Evolutionary conservation across 2,113 vertebrate species (phyloP), one percentile per base, ranked within the genome.

Genomic region (Lepus americanus): DNA sequence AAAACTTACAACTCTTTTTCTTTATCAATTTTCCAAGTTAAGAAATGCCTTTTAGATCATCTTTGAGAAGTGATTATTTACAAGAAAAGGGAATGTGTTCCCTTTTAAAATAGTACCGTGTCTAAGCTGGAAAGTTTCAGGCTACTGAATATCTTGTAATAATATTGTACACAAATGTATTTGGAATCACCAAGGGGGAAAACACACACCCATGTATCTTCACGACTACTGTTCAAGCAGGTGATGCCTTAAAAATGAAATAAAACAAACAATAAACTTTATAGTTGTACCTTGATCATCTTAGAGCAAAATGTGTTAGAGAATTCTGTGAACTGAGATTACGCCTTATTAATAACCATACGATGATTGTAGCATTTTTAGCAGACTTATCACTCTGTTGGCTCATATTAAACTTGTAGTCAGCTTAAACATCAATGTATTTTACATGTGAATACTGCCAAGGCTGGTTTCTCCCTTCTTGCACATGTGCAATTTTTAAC

Each of bases 161-260:
- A 70, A 55, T n/a, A 4, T 36, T 53, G 4, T 12, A 39, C 0
- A 5, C 33, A 83, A 69, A 53, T 2, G 83, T 55, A 2, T 80
- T 5, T 29, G 1, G 36, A 72, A 27, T 6, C 85, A 8, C 31
- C 31, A 81, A 77, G 17, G 44, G 19, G 6, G 16, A 92, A 87
- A 49, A 1, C 39, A n/a, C 27, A 9, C 8, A 19, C 70, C 66
- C 23, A 19, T 2, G 33, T 82, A 6, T 74, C 5, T 64, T 74
- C 70, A 85, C 53, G 67, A 66, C 10, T 27, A 27, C 74, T 87
- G 14, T 78, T 90, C 12, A 64, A 82, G 16, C 25, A 69, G 9
- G 87, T 3, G 23, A 49, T 87, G 3, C 10, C 72, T 64, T 80
- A 39, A 88, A 93, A 91, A 70, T 69, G 73, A 55, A 95, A 84